A percentile compares a stretch with the other conserved stretches of the same genome.
phyloP scores from a whole-genome alignment of 2,797 vertebrate species.

The Gambelia wislizenii region DNA sequence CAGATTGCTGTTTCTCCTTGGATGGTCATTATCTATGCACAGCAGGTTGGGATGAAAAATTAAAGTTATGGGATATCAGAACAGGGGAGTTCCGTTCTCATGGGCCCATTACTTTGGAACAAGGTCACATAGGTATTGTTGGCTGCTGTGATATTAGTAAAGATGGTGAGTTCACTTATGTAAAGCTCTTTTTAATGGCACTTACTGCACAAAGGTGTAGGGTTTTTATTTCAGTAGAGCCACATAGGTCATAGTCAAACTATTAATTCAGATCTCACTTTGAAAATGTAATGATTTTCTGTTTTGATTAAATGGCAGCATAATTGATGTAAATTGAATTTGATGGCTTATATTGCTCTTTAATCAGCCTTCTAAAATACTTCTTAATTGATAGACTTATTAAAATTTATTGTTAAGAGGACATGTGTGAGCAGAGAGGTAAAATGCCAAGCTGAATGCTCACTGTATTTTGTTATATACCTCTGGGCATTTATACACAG shows the following conservation, averaged over 20 bases:
- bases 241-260: not conserved
- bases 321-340: constrained; percentile 35
- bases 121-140: constrained; percentile 79
- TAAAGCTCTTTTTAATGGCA: not conserved
- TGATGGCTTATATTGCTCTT: constrained; percentile 32
- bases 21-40: constrained; percentile 83
- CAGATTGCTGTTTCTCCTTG: constrained; percentile 83
- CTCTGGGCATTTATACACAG: not conserved
- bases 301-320: constrained; percentile 14
- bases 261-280: constrained; percentile 19
- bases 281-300: constrained; percentile 23
- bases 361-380: constrained; percentile 24
- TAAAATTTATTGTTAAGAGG: constrained; percentile 14
- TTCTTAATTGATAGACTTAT: constrained; percentile 28
- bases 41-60: constrained; percentile 83
- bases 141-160: constrained; percentile 82
- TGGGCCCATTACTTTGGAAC: constrained; percentile 70
- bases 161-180: constrained; percentile 76
- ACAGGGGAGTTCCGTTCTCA: constrained; percentile 72
- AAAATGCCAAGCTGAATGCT: not conserved
- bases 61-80: constrained; percentile 84
- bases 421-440: constrained; percentile 18
- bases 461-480: not conserved
- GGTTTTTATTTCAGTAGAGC: not conserved
- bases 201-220: not conserved